Evolutionary conservation across 2,888 invertebrate genomes (phyloP), one percentile per base, ranked within the genome.

Genomic region (Scelioninae gen. 2): DNA sequence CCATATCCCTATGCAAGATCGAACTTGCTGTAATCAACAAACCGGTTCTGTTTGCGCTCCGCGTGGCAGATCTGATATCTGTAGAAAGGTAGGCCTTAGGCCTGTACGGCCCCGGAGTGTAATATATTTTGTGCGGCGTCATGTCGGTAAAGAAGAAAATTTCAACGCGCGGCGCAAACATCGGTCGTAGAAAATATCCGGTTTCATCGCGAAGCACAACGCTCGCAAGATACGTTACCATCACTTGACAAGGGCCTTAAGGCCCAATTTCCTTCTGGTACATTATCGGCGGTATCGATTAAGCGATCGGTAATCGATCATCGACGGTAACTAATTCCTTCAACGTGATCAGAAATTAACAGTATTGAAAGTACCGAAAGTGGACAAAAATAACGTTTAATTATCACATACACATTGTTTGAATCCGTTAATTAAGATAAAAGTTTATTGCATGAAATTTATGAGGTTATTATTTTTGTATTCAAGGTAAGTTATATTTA

Each of bases 1-100:
- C 28, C 78, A 79, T 81, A 82, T 82, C 80, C 79, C 76, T 73
- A 60, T 63, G 55, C 52, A 68, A 64, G 61, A 73, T 68, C 53
- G 64, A 68, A 64, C 52, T 46, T 41, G 50, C 55, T 48, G 53
- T 46, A 50, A 73, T 73, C 50, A 45, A 45, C 22, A 63, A 73
- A 73, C 73, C 73, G 73, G 73, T 73, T 74, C 35, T 60, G 16
- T 39, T 65, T 65, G 39, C 55, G 25, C 60, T 22, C 69, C 43
- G 13, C 45, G 45, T 25, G 65, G 46, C 60, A 64, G 53, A 58
- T 57, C 63, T 33, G 19, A 46, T 45, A 41, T 10, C 9, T 18
- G 33, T 41, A 39, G 28, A 64, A 60, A 50, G 58, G n/a, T n/a
- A n/a, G n/a, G 41, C 19, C 31, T 50, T 10, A 33, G 58, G 58